Base-by-base conservation (phyloP, 2,797 vertebrate genomes). In the Pantherophis alleghaniensis region DNA sequence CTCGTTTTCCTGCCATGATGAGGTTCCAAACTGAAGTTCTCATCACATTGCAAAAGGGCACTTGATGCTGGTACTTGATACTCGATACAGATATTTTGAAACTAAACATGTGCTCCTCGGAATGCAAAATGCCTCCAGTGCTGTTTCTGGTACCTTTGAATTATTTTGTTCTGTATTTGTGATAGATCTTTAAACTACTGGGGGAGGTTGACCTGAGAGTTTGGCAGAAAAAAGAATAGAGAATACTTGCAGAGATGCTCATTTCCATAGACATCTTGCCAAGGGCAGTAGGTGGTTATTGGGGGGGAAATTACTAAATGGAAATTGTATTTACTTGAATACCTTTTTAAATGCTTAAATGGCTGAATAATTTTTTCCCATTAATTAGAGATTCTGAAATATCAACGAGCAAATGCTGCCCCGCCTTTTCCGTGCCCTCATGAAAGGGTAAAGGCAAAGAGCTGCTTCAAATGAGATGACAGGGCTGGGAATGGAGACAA, bases 321-420 rank as follows among this genome's bases (percentile, higher is more conserved):
- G 94, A 93, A 95, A 94, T 90, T n/a, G 95, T 96, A 97, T 97
- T 97, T 93, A 95, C 97, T 95, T 94, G 96, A 97, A 96, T 94
- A 96, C 96, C 96, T 97, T 98, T 97, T 96, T 96, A 66, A 96
- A 97, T 96, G 97, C 96, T 97, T 96, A 97, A 97, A 97, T 96
- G 97, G 97, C 96, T 97, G 96, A 97, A 97, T 98, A 97, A 97
- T 96, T 96, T 97, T 95, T 93, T 24, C 3, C 90, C 5, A 18
- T 97, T 97, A 97, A 98, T 97, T 97, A 97, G 95, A 90, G 95
- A 93, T 93, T 96, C 95, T 94, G 95, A 98, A 98, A 98, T 98
- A 98, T 95, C 98, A 98, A 96, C 96, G 97, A 98, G 97, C 98
- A 97, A 97, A 96, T 89, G 92, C 94, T 91, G 96, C 95, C 93